Evolutionary conservation across 1,140 invertebrate genomes (phyloP).

Genomic region (Drosophila novamexicana): DNA sequence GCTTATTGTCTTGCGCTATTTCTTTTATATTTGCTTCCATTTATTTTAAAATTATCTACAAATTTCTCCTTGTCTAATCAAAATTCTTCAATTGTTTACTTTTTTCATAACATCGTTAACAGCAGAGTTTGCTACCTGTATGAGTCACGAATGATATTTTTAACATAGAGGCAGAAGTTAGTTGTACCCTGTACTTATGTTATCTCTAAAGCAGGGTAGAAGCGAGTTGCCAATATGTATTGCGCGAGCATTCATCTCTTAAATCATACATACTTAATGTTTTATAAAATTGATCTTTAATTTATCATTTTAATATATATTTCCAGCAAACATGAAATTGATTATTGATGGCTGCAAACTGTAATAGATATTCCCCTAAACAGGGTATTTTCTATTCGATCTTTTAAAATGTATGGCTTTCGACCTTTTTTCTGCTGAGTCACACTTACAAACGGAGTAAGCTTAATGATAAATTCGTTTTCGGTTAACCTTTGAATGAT

Average conservation of each 20-base stretch:
- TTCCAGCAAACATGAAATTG: background rate
- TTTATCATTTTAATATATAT: no score
- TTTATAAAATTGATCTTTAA: no score
- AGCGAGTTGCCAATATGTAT: no score
- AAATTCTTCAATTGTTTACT: background rate
- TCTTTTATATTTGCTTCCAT: background rate
- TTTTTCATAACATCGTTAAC: background rate
- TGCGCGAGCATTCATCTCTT: no score
- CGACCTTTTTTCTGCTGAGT: slow-evolving; percentile 44
- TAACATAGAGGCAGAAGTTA: background rate
- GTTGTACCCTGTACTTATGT: background rate
- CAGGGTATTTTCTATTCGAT: background rate
- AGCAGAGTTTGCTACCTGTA: background rate
- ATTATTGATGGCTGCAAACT: background rate
- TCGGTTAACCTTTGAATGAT: slow-evolving; percentile 18
- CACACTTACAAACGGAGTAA: slow-evolving; percentile 16
- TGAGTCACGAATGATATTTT: slow-evolving; percentile 5
- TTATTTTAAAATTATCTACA: background rate
- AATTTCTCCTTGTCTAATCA: background rate
- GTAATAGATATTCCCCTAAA: background rate
- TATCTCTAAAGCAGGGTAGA: background rate
- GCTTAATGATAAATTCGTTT: slow-evolving; percentile 4
- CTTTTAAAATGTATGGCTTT: no score
- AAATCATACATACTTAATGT: no score
- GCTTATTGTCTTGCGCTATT: background rate